These are phyloP conservation scores for Falco columbarius DNA, from an alignment of 2,797 vertebrate species.

Conservation along the genomic window DNA sequence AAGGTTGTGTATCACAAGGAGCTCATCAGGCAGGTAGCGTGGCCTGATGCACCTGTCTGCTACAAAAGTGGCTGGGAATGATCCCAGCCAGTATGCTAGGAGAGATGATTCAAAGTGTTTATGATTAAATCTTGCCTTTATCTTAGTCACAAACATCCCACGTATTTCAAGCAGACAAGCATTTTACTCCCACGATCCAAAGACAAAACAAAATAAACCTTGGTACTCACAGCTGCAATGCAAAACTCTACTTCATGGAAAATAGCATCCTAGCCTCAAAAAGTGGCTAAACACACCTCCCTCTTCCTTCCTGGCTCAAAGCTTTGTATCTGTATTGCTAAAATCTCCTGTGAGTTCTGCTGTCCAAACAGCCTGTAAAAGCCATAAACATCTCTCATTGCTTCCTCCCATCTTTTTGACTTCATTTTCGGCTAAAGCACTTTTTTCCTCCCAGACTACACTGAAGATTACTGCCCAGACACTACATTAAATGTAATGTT, in stretches of 20 bases:
- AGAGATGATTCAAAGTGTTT: not conserved
- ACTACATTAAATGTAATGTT: not conserved
- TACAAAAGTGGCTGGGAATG: not conserved
- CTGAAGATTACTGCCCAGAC: not conserved
- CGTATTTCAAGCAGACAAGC: not conserved
- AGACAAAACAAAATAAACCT: slow-evolving; percentile 37
- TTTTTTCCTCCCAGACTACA: not conserved
- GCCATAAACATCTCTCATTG: not conserved
- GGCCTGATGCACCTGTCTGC: not conserved
- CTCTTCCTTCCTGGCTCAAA: not conserved
- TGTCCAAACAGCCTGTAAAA: slow-evolving; percentile 11
- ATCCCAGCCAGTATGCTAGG: not conserved
- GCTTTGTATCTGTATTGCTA: not conserved
- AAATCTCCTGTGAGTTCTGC: not conserved
- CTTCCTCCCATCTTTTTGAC: not conserved
- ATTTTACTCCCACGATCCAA: slow-evolving; percentile 20
- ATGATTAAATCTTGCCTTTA: not conserved
- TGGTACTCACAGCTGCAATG: not conserved
- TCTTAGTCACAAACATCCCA: not conserved
- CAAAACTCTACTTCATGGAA: not conserved
- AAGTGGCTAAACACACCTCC: not conserved
- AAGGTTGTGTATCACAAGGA: not conserved
- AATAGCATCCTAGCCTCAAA: not conserved
- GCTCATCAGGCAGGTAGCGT: not conserved
- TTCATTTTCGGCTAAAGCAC: not conserved